Percentiles rank a stretch among this genome's conserved stretches.
These are phyloP conservation scores for Microctenopoma lineatum DNA, from an alignment of 2,797 vertebrate species.

Conservation along the genomic window DNA sequence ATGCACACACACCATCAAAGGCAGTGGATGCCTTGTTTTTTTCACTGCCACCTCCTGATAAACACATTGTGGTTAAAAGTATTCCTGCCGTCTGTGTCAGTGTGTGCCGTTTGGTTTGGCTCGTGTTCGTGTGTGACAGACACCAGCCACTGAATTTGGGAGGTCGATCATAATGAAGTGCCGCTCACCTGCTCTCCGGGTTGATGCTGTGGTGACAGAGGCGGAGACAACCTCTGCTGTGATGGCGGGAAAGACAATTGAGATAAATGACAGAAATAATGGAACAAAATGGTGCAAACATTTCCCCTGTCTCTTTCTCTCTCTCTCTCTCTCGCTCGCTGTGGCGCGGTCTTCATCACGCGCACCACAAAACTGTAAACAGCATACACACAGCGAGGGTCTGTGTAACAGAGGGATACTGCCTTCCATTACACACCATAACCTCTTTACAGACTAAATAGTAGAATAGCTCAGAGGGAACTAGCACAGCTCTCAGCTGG, in stretches of 20 bases:
- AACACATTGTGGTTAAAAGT: constrained; percentile 42
- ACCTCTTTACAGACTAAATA: background rate
- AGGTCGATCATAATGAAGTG: constrained; percentile 31
- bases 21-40: background rate
- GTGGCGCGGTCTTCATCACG: background rate
- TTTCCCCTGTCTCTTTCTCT: background rate
- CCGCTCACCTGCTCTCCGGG: constrained; percentile 22
- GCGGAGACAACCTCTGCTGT: constrained; percentile 27
- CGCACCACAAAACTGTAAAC: background rate
- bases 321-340: background rate
- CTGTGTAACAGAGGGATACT: background rate
- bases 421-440: background rate
- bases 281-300: background rate
- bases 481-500: too few relatives aligned
- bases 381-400: background rate
- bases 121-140: constrained; percentile 2
- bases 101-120: background rate
- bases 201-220: constrained; percentile 27
- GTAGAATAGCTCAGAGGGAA: too few relatives aligned
- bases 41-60: constrained; percentile 21
- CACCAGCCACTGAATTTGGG: constrained; percentile 10
- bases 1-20: constrained; percentile 7
- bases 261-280: constrained; percentile 47
- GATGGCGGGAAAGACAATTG: constrained; percentile 26
- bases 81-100: constrained; percentile 11